These are phyloP conservation scores for Aquatica leii DNA, from an alignment of 2,888 invertebrate genomes.

Conservation along the genomic window DNA sequence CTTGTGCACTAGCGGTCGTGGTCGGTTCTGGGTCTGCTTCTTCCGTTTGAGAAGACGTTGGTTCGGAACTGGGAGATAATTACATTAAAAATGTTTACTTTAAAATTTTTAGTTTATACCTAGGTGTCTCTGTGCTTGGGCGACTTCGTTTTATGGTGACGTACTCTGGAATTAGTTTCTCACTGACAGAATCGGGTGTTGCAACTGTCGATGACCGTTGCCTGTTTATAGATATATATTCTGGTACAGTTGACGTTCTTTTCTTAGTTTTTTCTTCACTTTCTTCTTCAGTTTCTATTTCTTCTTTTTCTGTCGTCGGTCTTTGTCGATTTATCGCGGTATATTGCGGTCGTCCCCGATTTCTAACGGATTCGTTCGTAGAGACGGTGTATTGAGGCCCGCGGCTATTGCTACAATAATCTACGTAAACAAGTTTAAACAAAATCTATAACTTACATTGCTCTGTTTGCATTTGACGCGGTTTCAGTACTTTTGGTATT, in stretches of 20 bases:
- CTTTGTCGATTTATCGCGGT: constrained; percentile 56
- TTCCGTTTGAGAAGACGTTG: no score
- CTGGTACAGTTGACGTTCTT: constrained; percentile 57
- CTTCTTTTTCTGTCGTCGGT: constrained; percentile 46
- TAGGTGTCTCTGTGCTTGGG: constrained; percentile 48
- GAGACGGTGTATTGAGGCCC: constrained; percentile 68
- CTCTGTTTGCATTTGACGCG: neutral
- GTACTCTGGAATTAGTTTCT: constrained; percentile 63
- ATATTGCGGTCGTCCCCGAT: constrained; percentile 55
- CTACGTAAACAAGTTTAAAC: neutral
- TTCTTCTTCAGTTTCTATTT: constrained; percentile 46
- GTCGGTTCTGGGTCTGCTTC: neutral
- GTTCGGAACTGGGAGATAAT: no score
- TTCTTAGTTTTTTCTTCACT: constrained; percentile 43
- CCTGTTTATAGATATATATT: constrained; percentile 74
- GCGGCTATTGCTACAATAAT: constrained; percentile 65
- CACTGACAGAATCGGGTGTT: no score
- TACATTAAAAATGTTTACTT: no score
- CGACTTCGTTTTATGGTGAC: constrained; percentile 64
- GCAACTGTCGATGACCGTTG: constrained; percentile 63
- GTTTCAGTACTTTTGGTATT: constrained; percentile 41
- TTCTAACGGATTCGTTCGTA: constrained; percentile 39
- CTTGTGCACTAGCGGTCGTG: no score
- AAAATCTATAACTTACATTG: constrained; percentile 12
- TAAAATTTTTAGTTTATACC: constrained; percentile 9